phyloP scores from a whole-genome alignment of 2,797 vertebrate genomes.

The Malurus leucopterus region DNA sequence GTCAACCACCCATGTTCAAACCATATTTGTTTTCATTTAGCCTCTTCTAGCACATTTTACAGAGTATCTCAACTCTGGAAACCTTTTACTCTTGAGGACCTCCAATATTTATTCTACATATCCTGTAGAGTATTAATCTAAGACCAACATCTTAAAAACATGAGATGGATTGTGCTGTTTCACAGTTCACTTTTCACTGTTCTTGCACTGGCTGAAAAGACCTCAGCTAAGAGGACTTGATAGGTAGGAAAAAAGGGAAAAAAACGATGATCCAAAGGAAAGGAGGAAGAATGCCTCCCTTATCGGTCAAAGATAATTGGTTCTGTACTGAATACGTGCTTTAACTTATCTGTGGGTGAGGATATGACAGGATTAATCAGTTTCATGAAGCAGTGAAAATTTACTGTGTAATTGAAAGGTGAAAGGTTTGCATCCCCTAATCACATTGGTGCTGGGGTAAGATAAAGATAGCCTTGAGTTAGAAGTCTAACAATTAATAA shows the following conservation, averaged over 20 bases:
- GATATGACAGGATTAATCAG: slow-evolving; percentile 23
- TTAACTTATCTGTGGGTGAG: not conserved
- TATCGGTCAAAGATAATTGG: not conserved
- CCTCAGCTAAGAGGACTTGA: not conserved
- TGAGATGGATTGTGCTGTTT: not conserved
- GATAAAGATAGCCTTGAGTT: not conserved
- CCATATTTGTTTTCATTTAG: not conserved
- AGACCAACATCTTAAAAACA: not conserved
- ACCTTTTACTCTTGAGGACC: not conserved
- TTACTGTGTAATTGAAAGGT: slow-evolving; percentile 20
- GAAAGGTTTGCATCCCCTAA: slow-evolving; percentile 4
- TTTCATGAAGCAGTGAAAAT: slow-evolving; percentile 24
- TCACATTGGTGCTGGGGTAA: not conserved
- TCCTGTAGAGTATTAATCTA: not conserved
- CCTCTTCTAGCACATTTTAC: not conserved
- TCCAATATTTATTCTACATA: not conserved
- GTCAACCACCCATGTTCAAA: not conserved
- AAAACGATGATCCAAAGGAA: not conserved
- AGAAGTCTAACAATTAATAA: slow-evolving; percentile 9
- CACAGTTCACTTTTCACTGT: not conserved
- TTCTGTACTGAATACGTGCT: not conserved
- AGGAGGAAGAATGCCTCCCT: not conserved
- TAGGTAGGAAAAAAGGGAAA: not conserved
- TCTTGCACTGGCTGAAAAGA: not conserved
- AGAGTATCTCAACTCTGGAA: not conserved